Evolutionary conservation across 1,140 invertebrate species (phyloP), one percentile per base, ranked within the genome.

Genomic region (Thalassaphorura encarpata): DNA sequence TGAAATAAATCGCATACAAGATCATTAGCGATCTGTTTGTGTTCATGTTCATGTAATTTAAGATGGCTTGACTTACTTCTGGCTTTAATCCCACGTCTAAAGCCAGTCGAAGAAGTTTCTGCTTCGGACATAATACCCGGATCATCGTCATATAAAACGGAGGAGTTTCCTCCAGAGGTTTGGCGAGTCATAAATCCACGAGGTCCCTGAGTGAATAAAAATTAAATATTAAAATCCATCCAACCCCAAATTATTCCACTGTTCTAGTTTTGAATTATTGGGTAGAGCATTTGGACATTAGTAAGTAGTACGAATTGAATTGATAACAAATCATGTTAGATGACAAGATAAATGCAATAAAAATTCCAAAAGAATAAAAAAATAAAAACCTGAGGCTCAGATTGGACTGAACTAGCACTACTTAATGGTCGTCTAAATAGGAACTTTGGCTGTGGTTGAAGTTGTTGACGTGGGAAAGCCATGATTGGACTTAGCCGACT

Each of bases 81-180:
- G 67, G 89, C 85, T 69, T 94, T 95, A 8, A 83, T 85, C 45
- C 89, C 90, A 47, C 92, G 77, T 18, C 89, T 77, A 70, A 92
- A 91, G 16, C 89, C 89, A 15, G 89, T 94, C 26, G 89, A 89
- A 4, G 89, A 83, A 1, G 91, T 95, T 67, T 96, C 92, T 51
- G 92, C 87, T 72, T 97, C 92, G 1, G 90, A 95, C 92, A 97
- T 95, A 68, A 96, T 95, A 1, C 91, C 92, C 1, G 90, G 89
- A 72, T 96, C 91, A 64, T 96, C 91, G 67, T 95, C 91, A 69
- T 88, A 88, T 26, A 89, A 72, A 6, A 27, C 48, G 8, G 48
- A 48, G 15, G 46, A 51, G 21, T 26, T 15, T 13, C 26, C 13
- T 4, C 29, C 18, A 21, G 27, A 6, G 3, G 27, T 5, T 23